A percentile compares a stretch with the other conserved stretches of the same genome.
These are phyloP conservation scores for Asbolus verrucosus DNA, from an alignment of 1,140 invertebrate species.

Conservation along the genomic window DNA sequence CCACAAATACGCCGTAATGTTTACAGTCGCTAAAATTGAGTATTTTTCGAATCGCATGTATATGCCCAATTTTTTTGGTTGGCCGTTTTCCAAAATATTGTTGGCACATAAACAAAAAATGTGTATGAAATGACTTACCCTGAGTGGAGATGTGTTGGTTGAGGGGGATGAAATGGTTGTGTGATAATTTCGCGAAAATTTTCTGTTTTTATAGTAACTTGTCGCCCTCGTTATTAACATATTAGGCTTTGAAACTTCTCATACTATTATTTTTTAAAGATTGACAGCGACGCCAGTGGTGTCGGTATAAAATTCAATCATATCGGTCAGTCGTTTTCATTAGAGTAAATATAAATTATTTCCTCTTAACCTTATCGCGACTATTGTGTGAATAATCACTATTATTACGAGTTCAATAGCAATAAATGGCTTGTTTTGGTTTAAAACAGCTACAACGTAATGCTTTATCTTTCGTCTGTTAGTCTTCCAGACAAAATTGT, in stretches of 20 bases:
- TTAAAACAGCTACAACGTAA: constrained; percentile 21
- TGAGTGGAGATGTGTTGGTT: constrained; percentile 10
- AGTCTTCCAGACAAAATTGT: constrained; percentile 19
- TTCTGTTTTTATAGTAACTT: constrained; percentile 42
- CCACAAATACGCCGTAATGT: constrained; percentile 28
- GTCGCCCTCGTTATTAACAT: constrained; percentile 37
- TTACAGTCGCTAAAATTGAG: constrained; percentile 21
- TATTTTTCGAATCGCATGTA: constrained; percentile 35
- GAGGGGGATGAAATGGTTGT: constrained; percentile 12
- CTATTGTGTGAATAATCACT: constrained; percentile 25
- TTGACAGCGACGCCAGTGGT: constrained; percentile 26
- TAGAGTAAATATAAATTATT: constrained; percentile 15
- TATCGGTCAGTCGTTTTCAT: background rate
- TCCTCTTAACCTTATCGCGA: background rate
- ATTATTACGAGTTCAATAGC: constrained; percentile 36
- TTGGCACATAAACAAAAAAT: background rate
- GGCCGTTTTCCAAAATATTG: constrained; percentile 19
- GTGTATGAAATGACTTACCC: constrained; percentile 1
- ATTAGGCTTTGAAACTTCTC: background rate
- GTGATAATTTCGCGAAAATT: constrained; percentile 14
- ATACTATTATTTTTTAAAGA: constrained; percentile 30
- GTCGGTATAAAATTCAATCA: constrained; percentile 1
- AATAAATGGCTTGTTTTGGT: constrained; percentile 32
- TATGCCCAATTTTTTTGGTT: constrained; percentile 34
- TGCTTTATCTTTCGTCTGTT: constrained; percentile 32